Evolutionary conservation across 2,888 invertebrate species (phyloP), one percentile per base, ranked within the genome.

Genomic region (Galeruca laticollis): DNA sequence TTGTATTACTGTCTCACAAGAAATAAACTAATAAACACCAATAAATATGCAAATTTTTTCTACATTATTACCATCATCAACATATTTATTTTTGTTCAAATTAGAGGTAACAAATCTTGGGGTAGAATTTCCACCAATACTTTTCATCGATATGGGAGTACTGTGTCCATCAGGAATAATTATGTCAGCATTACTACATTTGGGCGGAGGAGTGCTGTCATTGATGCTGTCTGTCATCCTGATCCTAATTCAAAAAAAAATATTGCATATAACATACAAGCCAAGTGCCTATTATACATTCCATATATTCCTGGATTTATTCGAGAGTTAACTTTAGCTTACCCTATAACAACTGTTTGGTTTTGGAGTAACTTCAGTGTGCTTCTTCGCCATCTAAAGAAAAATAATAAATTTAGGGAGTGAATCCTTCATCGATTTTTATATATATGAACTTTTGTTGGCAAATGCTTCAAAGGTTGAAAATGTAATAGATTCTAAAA

Each of bases 311-410:
- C 60, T 60, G 47, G 20, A 43, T 60, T 60, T 20, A 47, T 21
- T 60, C 43, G 47, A 60, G 60, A 60, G 56, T 56, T 56, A 56
- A 56, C 31, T 18, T 20, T 20, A 26, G 60, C 60, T 60, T 47
- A 60, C 60, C 47, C 18, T 60, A 60, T 60, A 60, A 60, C 21
- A 60, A 43, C 60, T 60, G 21, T 60, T 60, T 60, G 60, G 60
- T 60, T 60, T 60, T 60, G 60, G 60, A 60, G 47, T 60, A 60
- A 60, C 60, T 60, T 60, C 60, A 60, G 60, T 60, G 60, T 47
- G 60, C 60, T 60, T 60, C 43, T 60, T 47, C 60, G 43, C 35
- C 60, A 18, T 60, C n/a, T n/a, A n/a, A n/a, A n/a, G 43, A 43
- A 60, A 60, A 47, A 9, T n/a, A 37, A 47, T 60, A 60, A 60